Percentiles rank a stretch among this genome's conserved stretches.
phyloP scores from a whole-genome alignment of 2,888 invertebrate genomes.

The Cancer borealis region DNA sequence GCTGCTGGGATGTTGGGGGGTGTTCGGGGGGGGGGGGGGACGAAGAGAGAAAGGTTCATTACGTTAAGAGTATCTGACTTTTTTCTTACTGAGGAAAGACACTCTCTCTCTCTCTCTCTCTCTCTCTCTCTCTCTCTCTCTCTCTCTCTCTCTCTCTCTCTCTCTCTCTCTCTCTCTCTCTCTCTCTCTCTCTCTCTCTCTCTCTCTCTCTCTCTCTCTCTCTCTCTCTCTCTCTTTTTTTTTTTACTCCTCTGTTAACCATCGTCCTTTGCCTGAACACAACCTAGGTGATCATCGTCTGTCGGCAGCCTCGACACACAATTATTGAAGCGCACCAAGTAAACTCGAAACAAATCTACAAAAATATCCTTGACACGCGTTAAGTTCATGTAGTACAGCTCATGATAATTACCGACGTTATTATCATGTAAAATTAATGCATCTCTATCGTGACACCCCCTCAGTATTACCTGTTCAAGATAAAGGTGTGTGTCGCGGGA shows the following conservation, averaged over 20 bases:
- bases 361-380: conserved; percentile 23
- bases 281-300: background rate
- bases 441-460: background rate
- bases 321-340: background rate
- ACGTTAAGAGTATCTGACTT: conserved; percentile 23
- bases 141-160: conserved; percentile 6
- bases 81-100: background rate
- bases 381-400: background rate
- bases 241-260: background rate
- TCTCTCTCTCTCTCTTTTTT: background rate
- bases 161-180: conserved; percentile 49
- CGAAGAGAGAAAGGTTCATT: background rate
- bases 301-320: too few species aligned
- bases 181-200: conserved; percentile 45
- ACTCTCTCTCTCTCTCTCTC: conserved; percentile 45
- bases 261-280: background rate
- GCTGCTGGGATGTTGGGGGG: background rate
- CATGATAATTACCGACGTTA: background rate
- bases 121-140: conserved; percentile 49
- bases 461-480: background rate
- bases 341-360: background rate
- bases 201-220: conserved; percentile 33
- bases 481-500: conserved; percentile 14
- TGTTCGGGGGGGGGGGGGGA: background rate
- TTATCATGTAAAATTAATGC: background rate